Base-by-base conservation (phyloP, 2,797 vertebrate genomes). In the Tiaroga cobitis region DNA sequence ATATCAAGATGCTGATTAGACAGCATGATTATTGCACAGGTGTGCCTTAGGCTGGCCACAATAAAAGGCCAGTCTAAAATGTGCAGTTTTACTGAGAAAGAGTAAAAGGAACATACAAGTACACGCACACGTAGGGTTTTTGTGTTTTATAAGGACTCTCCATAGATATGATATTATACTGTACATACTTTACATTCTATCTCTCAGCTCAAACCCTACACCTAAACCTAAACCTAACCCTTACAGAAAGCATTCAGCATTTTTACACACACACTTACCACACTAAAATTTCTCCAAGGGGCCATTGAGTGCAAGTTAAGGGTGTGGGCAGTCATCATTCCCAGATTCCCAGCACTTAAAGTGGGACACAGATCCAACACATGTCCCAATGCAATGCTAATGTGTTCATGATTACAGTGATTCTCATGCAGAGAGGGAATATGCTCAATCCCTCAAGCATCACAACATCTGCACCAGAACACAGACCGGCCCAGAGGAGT, bases 331-430 rank as follows among this genome's bases (percentile, higher is more conserved):
- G 41, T 76, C 46, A 34, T 83, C 61, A 79, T 41, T 56, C 65
- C 32, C 46, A 76, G 65, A 79, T 54, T 56, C 54, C 32, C 46
- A 76, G 65, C 63, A 69, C 37, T 83, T 63, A n/a, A 21, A 73
- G 10, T 54, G 49, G 32, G 70, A 87, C 24, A 51, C 5, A 46
- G 18, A 83, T 86, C 78, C 77, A 83, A 81, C 54, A 88, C 19
- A 46, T 56, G 59, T 54, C 18, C 68, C 51, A 79, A 56, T 81
- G 43, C 61, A 77, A 80, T 29, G 54, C 43, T 87, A 85, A 87
- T 85, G 29, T 82, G 32, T 87, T 87, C 81, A 78, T 85, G 63
- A 80, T 81, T 70, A 72, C 29, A 78, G 82, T 37, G 61, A 80
- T 76, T n/a, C 21, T 41, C 75, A 63, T 39, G 34, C 21, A 43